Conservation (phyloP, 2,113 vertebrate genomes). For the Rhabdomys dilectus region DNA sequence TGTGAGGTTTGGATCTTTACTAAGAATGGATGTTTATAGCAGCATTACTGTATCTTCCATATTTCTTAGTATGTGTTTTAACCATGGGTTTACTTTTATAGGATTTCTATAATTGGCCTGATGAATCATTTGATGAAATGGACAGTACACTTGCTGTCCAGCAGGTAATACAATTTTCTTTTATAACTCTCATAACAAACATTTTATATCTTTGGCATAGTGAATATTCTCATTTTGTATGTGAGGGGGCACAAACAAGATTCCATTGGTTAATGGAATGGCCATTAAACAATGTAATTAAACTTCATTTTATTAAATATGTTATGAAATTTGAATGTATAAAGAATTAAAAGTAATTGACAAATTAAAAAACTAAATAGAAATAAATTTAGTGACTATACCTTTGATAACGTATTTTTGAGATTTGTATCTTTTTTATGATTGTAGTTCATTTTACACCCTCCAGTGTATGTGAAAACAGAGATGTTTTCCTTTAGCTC, state of each 20-base stretch:
- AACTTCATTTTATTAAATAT: not conserved
- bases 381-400: conserved; percentile 42
- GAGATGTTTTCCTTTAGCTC: not conserved
- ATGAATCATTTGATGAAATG: conserved; percentile 99
- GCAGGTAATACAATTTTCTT: conserved; percentile 89
- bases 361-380: conserved; percentile 38
- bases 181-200: not conserved
- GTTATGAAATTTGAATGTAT: conserved; percentile 51
- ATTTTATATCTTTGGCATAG: conserved; percentile 25
- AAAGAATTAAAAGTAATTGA: conserved; percentile 48
- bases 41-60: conserved; percentile 18
- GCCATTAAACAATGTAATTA: conserved; percentile 37
- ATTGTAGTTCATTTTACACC: not conserved
- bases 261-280: conserved; percentile 46
- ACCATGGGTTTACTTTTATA: conserved; percentile 77
- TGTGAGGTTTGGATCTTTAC: conserved; percentile 10
- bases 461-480: not conserved
- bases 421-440: conserved; percentile 34
- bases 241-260: not conserved
- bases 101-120: conserved; percentile 99
- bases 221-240: conserved; percentile 26
- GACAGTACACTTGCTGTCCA: conserved; percentile 99
- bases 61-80: conserved; percentile 65
- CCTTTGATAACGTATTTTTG: not conserved
- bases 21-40: conserved; percentile 23